Evolutionary conservation across 2,113 vertebrate species (phyloP).

Genomic region (Ranitomeya variabilis): DNA sequence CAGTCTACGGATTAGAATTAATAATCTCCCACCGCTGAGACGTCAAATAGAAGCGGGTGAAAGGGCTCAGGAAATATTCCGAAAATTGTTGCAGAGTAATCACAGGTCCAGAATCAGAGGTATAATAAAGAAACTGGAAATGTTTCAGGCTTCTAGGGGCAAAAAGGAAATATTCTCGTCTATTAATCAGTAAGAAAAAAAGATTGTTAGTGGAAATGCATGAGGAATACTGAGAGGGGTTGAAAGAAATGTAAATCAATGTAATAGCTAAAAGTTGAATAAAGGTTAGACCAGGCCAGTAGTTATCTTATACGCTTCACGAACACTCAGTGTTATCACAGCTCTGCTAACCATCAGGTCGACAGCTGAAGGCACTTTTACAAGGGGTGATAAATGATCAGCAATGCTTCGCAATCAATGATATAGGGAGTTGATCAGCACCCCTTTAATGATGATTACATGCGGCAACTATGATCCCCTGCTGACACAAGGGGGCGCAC

Average conservation of each 20-base stretch:
- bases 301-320: slow-evolving; percentile 7
- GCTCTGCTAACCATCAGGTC: neutral
- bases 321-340: neutral
- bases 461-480: too few species aligned
- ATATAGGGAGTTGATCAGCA: too few species aligned
- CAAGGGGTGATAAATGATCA: too few species aligned
- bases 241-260: slow-evolving; percentile 36
- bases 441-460: too few species aligned
- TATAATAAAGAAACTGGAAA: neutral
- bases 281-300: slow-evolving; percentile 31
- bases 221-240: slow-evolving; percentile 18
- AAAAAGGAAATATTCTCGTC: slow-evolving; percentile 24
- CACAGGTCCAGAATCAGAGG: slow-evolving; percentile 21
- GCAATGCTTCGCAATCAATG: too few species aligned
- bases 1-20: neutral
- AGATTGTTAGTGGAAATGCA: slow-evolving; percentile 32
- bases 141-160: slow-evolving; percentile 21
- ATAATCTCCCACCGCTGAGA: slow-evolving; percentile 28
- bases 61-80: slow-evolving; percentile 35
- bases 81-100: slow-evolving; percentile 29
- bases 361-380: too few species aligned
- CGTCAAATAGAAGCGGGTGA: slow-evolving; percentile 30
- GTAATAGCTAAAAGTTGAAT: slow-evolving; percentile 14
- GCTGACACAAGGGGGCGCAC: too few species aligned
- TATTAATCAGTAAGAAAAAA: slow-evolving; percentile 23